These are phyloP conservation scores for Oreocharis arfaki DNA, from an alignment of 2,113 vertebrate genomes.

Conservation along the genomic window DNA sequence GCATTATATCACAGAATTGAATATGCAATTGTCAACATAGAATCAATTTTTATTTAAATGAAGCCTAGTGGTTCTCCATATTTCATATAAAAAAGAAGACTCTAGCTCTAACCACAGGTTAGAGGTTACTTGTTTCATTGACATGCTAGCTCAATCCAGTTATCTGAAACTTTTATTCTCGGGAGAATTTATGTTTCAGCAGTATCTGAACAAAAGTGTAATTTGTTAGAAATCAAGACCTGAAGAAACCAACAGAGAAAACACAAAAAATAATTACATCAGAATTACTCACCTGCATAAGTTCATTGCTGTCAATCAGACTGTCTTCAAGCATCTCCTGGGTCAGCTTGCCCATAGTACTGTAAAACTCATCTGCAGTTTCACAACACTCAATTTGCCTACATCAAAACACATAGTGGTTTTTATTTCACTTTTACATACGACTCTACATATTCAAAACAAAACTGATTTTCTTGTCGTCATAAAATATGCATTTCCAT, in stretches of 20 bases:
- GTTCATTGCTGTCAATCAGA: slow-evolving; percentile 87
- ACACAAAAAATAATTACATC: background rate
- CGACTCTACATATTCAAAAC: background rate
- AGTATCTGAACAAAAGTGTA: background rate
- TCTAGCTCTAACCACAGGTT: background rate
- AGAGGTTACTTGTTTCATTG: background rate
- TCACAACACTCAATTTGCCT: slow-evolving; percentile 93
- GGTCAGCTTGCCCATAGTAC: slow-evolving; percentile 93
- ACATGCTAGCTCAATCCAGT: background rate
- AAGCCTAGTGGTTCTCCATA: background rate
- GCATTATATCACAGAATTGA: background rate
- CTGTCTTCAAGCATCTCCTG: slow-evolving; percentile 95
- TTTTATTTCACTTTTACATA: background rate
- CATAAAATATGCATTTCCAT: background rate
- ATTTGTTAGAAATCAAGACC: background rate
- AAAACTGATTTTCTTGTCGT: background rate
- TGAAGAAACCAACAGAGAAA: background rate
- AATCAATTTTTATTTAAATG: background rate
- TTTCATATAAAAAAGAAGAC: background rate
- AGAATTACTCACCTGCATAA: slow-evolving; percentile 87
- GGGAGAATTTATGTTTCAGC: background rate
- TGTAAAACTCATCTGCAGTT: slow-evolving; percentile 95
- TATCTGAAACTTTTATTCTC: background rate
- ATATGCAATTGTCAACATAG: background rate
- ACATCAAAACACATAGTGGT: background rate